Percentiles rank a stretch among this genome's conserved stretches.
phyloP scores from a whole-genome alignment of 1,140 invertebrate species.

The Zaprionus kolodkinae region DNA sequence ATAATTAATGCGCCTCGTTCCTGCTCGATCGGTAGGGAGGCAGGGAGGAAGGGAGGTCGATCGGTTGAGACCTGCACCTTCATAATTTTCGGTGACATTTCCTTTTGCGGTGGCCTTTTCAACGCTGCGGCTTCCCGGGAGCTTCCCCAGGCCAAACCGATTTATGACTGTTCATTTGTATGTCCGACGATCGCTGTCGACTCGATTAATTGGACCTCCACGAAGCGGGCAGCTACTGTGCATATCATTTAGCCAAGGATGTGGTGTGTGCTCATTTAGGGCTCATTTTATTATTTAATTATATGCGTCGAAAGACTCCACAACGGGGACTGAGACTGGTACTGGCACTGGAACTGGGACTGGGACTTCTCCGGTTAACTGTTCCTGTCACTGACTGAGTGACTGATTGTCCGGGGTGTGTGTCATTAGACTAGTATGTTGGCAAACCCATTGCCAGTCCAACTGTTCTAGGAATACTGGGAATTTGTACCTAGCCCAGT shows the following conservation, averaged over 20 bases:
- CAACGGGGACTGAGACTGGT: background rate
- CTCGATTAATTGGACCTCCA: slow-evolving; percentile 80
- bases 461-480: slow-evolving; percentile 50
- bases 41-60: background rate
- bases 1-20: slow-evolving; percentile 68
- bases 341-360: too few species aligned
- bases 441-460: background rate
- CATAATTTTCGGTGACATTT: slow-evolving; percentile 83
- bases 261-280: slow-evolving; percentile 35
- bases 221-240: slow-evolving; percentile 70
- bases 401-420: slow-evolving; percentile 21
- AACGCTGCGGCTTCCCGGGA: slow-evolving; percentile 40
- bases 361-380: background rate
- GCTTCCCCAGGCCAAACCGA: slow-evolving; percentile 39
- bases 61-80: slow-evolving; percentile 55
- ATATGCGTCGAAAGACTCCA: slow-evolving; percentile 15
- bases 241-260: slow-evolving; percentile 64
- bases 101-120: slow-evolving; percentile 52
- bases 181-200: slow-evolving; percentile 68
- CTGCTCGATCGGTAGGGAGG: background rate
- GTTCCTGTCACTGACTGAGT: background rate
- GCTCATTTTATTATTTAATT: slow-evolving; percentile 59
- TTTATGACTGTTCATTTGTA: slow-evolving; percentile 81
- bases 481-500: background rate
- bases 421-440: slow-evolving; percentile 26